Evolutionary conservation across 2,888 invertebrate species (phyloP), one percentile per base, ranked within the genome.

Genomic region (Acanthosepion esculentum): DNA sequence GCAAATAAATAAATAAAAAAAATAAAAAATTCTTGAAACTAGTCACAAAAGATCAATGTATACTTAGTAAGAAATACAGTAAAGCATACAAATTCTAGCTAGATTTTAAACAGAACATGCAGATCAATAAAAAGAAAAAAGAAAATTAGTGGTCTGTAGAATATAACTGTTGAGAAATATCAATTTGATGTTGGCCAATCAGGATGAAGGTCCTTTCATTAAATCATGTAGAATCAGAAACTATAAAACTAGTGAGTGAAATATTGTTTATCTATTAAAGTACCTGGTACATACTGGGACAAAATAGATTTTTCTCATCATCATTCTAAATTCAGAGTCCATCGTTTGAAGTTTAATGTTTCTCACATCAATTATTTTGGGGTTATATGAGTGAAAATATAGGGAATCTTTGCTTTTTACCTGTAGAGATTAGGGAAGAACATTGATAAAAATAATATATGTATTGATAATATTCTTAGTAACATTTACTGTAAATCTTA

Each of bases 161-260:
- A 78, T 78, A 78, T 78, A 18, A 78, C 78, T n/a, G 33, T 78
- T 78, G 33, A 33, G 10, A n/a, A 78, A 78, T 78, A 33, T 78
- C 78, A n/a, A 33, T 78, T 78, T 33, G 78, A 78, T n/a, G n/a
- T 78, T 78, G 78, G n/a, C 78, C 78, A 78, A 78, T 78, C 78
- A 78, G 78, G 12, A 78, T 78, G n/a, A n/a, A 78, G 15, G 12
- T 78, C 12, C 78, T 78, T 12, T n/a, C n/a, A 78, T 78, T 12
- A 41, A 41, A 78, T 78, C 33, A 78, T 78, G n/a, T 33, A 15
- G 78, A n/a, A 33, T 33, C 78, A 78, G n/a, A 78, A 78, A 78
- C 78, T n/a, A 78, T 78, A 78, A 78, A 78, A 78, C 78, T 78
- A 15, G n/a, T n/a, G 15, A 78, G 15, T 78, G 12, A 78, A 78